phyloP scores from a whole-genome alignment of 2,888 invertebrate species.

The Patella caerulea region DNA sequence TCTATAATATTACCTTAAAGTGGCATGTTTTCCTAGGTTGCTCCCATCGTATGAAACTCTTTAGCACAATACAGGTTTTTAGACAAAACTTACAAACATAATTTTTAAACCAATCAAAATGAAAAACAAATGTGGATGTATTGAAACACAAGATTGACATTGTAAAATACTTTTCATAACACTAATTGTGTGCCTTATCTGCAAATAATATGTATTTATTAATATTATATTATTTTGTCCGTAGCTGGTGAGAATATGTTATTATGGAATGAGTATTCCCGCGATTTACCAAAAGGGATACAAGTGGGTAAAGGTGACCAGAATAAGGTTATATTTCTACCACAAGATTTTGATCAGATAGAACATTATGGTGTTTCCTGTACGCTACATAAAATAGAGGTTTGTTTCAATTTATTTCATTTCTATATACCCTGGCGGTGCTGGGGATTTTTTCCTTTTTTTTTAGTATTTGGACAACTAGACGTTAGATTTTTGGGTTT shows the following conservation, averaged over 20 bases:
- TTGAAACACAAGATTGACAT: too few species aligned
- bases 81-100: too few species aligned
- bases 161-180: too few species aligned
- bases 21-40: too few species aligned
- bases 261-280: slow-evolving; percentile 86
- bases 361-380: slow-evolving; percentile 67
- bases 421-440: not conserved
- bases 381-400: slow-evolving; percentile 61
- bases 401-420: slow-evolving; percentile 27
- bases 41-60: too few species aligned
- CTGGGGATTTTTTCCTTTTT: not conserved
- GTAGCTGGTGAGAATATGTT: slow-evolving; percentile 80
- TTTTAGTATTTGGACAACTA: too few species aligned
- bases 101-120: too few species aligned
- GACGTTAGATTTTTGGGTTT: too few species aligned
- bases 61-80: too few species aligned
- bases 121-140: not conserved
- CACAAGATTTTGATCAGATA: slow-evolving; percentile 82
- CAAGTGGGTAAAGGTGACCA: slow-evolving; percentile 86
- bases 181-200: too few species aligned
- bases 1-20: too few species aligned
- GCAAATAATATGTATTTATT: too few species aligned
- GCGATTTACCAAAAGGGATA: slow-evolving; percentile 88
- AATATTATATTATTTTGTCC: slow-evolving; percentile 26
- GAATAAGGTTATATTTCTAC: slow-evolving; percentile 81